These are phyloP conservation scores for Notothenia coriiceps DNA, from an alignment of 2,113 vertebrate species.

Conservation along the genomic window DNA sequence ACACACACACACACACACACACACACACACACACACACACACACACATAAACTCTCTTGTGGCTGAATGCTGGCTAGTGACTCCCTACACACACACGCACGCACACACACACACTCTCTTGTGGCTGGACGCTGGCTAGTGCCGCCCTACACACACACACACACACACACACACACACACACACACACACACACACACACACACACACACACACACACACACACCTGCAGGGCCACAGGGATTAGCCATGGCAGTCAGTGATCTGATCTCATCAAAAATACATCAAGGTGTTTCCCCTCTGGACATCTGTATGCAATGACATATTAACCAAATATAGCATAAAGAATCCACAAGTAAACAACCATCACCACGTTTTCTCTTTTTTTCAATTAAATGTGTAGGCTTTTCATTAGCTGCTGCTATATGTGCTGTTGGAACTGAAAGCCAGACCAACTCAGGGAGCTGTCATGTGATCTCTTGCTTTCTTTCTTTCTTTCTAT, in stretches of 20 bases:
- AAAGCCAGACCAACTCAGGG: neutral
- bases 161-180: too few relatives aligned
- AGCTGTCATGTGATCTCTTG: conserved; percentile 14
- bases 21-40: too few relatives aligned
- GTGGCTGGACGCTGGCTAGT: too few relatives aligned
- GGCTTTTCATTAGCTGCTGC: neutral
- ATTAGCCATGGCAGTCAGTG: conserved; percentile 45
- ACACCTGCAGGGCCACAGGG: conserved; percentile 45
- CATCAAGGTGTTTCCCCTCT: conserved; percentile 66
- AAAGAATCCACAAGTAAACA: neutral
- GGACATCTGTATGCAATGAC: conserved; percentile 56
- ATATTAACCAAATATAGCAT: conserved; percentile 58
- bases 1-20: neutral
- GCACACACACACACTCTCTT: too few relatives aligned
- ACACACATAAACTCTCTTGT: too few relatives aligned
- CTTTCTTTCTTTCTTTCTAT: conserved; percentile 1
- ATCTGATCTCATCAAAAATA: conserved; percentile 71
- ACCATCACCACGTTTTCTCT: conserved; percentile 8
- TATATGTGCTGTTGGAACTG: neutral
- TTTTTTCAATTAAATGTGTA: conserved; percentile 19
- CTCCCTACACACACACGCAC: too few relatives aligned
- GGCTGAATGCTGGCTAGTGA: too few relatives aligned
- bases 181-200: too few relatives aligned
- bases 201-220: neutral
- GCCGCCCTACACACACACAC: too few relatives aligned